Percentiles rank a stretch among this genome's conserved stretches.
phyloP scores from a whole-genome alignment of 2,113 vertebrate species.

The Porphyrio hochstetteri region DNA sequence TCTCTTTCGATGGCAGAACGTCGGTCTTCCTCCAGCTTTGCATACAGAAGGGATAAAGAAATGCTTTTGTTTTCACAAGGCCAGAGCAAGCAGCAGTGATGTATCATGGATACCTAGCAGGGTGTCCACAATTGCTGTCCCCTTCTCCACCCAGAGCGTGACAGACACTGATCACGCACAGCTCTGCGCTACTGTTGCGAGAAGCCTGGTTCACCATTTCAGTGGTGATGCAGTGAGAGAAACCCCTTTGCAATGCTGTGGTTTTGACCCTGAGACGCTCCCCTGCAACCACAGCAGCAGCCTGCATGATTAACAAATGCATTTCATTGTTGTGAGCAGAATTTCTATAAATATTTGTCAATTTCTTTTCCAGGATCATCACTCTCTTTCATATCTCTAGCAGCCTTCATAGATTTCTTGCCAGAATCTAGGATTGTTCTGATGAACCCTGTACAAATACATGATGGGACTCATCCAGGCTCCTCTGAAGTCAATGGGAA shows the following conservation, averaged over 20 bases:
- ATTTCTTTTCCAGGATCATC: background rate
- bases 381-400: background rate
- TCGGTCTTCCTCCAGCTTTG: constrained; percentile 72
- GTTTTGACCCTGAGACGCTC: background rate
- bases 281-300: background rate
- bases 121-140: background rate
- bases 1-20: constrained; percentile 70
- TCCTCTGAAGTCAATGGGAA: background rate
- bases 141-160: background rate
- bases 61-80: background rate
- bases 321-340: background rate
- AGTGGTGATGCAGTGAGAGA: background rate
- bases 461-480: background rate
- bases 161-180: background rate
- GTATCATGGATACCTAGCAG: background rate
- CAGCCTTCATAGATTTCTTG: background rate
- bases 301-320: background rate
- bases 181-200: background rate
- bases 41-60: background rate
- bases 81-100: background rate
- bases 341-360: background rate
- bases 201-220: background rate
- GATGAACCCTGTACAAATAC: background rate
- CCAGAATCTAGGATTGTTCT: background rate
- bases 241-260: background rate